Evolutionary conservation across 2,888 invertebrate species (phyloP), one percentile per base, ranked within the genome.

Genomic region (Furcula furcula): DNA sequence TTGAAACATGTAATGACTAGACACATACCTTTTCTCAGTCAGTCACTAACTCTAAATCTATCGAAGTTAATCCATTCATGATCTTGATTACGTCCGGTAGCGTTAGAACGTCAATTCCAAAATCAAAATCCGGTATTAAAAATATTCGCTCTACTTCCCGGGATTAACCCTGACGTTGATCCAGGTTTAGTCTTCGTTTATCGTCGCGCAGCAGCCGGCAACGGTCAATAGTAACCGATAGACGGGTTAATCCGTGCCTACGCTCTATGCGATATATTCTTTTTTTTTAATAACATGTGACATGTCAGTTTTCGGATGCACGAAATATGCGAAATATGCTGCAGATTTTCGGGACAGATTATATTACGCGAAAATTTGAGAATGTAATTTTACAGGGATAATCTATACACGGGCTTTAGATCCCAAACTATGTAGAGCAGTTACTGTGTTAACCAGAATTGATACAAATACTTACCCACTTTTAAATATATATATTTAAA

Each of bases 141-240:
- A 69, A 72, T 68, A 65, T 57, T 27, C 27, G 57, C 44, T 46
- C 58, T 53, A 63, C 57, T 63, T 60, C 48, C 52, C 46, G 40
- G 66, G 73, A 64, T 78, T 74, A 74, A 36, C 64, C 57, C 61
- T 63, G 57, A 70, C 76, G 75, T 70, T 67, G 67, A 77, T 73
- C 73, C 74, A 56, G 64, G 72, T 69, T 74, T 76, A 80, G 83
- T 81, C 78, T 79, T 66, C 75, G 72, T 76, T 82, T 85, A 85
- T 85, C 85, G 76, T 65, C 72, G 71, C 60, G 60, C 55, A 66
- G 60, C 84, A 84, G 79, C 65, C 75, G 65, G 63, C 55, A 49
- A 60, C 60, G 61, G 67, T 65, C 74, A 70, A 70, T 71, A 26
- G 26, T 26, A 26, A 67, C 61, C 76, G 69, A 76, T 72, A 70